Conservation (phyloP, 2,113 vertebrate genomes). For the Terrapene triunguis region DNA sequence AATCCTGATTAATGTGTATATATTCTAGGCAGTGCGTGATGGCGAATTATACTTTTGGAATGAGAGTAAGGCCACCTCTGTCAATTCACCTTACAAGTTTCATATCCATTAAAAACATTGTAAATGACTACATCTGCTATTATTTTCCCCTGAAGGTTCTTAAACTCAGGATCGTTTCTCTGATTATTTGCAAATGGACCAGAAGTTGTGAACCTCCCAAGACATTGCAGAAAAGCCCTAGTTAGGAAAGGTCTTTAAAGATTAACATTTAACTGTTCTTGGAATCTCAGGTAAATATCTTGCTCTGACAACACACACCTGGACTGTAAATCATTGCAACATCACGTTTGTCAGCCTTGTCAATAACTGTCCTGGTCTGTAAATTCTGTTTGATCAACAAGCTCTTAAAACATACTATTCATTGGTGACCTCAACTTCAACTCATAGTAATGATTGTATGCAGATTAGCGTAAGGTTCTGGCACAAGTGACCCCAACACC, state of each 20-base stretch:
- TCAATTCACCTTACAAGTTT: slow-evolving; percentile 59
- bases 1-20: slow-evolving; percentile 73
- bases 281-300: slow-evolving; percentile 64
- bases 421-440: slow-evolving; percentile 76
- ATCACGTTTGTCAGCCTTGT: slow-evolving; percentile 73
- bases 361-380: slow-evolving; percentile 68
- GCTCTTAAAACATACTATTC: neutral
- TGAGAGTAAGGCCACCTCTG: slow-evolving; percentile 51
- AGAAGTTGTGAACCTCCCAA: slow-evolving; percentile 15
- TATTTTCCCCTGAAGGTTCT: slow-evolving; percentile 32
- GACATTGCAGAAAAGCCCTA: neutral
- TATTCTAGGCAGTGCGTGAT: slow-evolving; percentile 54
- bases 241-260: slow-evolving; percentile 5
- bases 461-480: slow-evolving; percentile 32
- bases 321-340: slow-evolving; percentile 77
- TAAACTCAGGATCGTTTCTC: neutral
- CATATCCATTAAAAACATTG: slow-evolving; percentile 52
- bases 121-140: neutral
- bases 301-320: slow-evolving; percentile 79
- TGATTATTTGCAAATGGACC: neutral
- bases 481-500: slow-evolving; percentile 34
- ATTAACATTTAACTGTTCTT: slow-evolving; percentile 74
- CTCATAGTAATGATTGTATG: slow-evolving; percentile 57
- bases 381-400: slow-evolving; percentile 71
- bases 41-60: neutral